These are phyloP conservation scores for Poeciliopsis prolifica DNA, from an alignment of 2,113 vertebrate genomes.

Conservation along the genomic window DNA sequence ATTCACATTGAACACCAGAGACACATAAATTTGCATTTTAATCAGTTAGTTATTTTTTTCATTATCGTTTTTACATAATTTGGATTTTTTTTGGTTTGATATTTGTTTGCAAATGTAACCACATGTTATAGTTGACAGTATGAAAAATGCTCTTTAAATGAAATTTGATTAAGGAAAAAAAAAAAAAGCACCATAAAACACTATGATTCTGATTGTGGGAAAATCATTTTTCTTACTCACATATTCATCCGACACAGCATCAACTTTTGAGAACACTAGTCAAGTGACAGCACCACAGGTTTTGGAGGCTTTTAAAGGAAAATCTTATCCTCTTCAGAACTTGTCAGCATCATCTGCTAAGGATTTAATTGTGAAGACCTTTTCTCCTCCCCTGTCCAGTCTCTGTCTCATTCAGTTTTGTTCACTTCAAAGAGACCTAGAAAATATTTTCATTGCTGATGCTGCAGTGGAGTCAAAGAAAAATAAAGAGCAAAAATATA, in stretches of 20 bases:
- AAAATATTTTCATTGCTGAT: conserved; percentile 26
- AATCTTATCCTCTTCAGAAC: conserved; percentile 51
- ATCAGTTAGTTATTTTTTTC: too few species aligned
- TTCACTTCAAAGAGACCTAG: conserved; percentile 50
- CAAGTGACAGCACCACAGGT: conserved; percentile 33
- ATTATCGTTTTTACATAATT: too few species aligned
- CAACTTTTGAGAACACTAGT: conserved; percentile 1
- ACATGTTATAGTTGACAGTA: not conserved
- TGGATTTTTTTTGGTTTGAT: too few species aligned
- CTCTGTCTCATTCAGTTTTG: conserved; percentile 37
- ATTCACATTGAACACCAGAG: not conserved
- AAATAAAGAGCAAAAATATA: not conserved
- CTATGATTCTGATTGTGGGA: not conserved
- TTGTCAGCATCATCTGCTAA: conserved; percentile 55
- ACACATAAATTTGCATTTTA: too few species aligned
- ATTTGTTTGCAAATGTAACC: not conserved
- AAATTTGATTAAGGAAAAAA: not conserved
- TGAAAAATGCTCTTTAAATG: not conserved
- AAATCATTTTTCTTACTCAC: not conserved
- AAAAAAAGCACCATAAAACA: not conserved
- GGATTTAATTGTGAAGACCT: conserved; percentile 52
- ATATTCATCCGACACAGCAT: not conserved
- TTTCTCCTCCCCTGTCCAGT: conserved; percentile 3
- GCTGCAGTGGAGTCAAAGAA: not conserved
- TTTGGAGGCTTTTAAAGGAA: conserved; percentile 26